phyloP scores from a whole-genome alignment of 2,113 vertebrate genomes.

The Ochotona curzoniae region DNA sequence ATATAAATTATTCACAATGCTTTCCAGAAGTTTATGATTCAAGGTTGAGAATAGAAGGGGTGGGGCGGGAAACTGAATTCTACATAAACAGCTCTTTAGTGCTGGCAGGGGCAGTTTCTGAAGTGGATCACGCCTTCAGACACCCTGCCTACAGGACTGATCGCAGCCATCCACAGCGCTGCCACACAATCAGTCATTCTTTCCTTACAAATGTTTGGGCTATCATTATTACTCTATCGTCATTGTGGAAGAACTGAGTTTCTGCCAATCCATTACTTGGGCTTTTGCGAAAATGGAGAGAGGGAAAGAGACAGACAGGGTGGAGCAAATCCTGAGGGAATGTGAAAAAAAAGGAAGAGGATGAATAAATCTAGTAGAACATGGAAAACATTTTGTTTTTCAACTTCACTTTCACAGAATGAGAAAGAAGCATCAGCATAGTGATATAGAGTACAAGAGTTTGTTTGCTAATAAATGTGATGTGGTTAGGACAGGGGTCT shows the following conservation, averaged over 20 bases:
- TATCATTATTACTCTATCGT: neutral
- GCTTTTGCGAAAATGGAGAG: neutral
- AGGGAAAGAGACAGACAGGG: neutral
- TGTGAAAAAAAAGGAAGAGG: neutral
- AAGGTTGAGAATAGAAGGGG: constrained; percentile 41
- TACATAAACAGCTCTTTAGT: constrained; percentile 3
- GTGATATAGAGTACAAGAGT: neutral
- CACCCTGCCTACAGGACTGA: no score
- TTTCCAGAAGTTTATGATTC: constrained; percentile 80
- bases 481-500: neutral
- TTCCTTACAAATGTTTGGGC: neutral
- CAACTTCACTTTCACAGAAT: neutral
- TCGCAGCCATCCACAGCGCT: fast-evolving
- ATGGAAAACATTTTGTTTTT: neutral
- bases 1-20: constrained; percentile 85
- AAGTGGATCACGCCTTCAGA: neutral
- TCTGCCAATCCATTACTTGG: neutral
- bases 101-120: constrained; percentile 47
- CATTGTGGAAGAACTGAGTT: neutral
- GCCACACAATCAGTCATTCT: neutral
- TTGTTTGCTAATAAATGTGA: neutral
- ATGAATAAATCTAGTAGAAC: neutral
- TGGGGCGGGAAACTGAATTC: neutral
- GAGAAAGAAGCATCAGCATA: neutral
- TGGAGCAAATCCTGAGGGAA: neutral